Base-by-base conservation (phyloP, 1,140 invertebrate species). In the Drosophila repleta region DNA sequence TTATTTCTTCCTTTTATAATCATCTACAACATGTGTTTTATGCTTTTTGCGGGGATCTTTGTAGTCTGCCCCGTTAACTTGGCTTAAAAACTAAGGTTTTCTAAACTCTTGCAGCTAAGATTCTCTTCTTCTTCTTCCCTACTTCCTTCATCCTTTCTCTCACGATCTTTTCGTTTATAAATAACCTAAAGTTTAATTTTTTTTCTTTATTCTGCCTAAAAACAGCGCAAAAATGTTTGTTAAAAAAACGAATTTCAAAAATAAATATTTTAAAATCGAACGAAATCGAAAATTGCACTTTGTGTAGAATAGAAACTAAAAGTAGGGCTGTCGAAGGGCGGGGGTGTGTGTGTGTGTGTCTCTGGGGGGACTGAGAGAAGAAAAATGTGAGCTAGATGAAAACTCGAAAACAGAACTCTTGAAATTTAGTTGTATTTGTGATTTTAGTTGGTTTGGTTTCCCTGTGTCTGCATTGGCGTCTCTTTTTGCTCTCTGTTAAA, bases 141-240 rank as follows among this genome's bases (percentile, higher is more conserved):
- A 17, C 21, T 39, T 56, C 21, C 24, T 29, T 51, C 10, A 5
- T 6, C 2, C 39, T 1, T 4, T 6, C 17, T 41, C 4, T 39
- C 52, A 46, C 21, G 2, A 15, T 37, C 35, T 15, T 53, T 8
- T 43, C 39, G n/a, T 43, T 18, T 74, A 75, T 63, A 67, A 70
- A 62, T 85, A 83, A 83, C 75, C 71, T 83, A 83, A 56, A 61
- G 7, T 53, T 60, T 85, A 74, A 74, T 67, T 41, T 76, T 66
- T 72, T 63, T 72, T 66, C 2, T 29, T 29, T 8, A 29, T 84
- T 84, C 71, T 66, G 67, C 60, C 52, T 70, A 55, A 39, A 62
- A 69, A 63, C 58, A 63, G 66, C 45, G 49, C 29, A 60, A 58
- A 65, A 83, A 79, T 75, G 51, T 56, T 75, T 43, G 15, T 2